phyloP scores from a whole-genome alignment of 1,140 invertebrate species.

The Trachelipus rathkii region DNA sequence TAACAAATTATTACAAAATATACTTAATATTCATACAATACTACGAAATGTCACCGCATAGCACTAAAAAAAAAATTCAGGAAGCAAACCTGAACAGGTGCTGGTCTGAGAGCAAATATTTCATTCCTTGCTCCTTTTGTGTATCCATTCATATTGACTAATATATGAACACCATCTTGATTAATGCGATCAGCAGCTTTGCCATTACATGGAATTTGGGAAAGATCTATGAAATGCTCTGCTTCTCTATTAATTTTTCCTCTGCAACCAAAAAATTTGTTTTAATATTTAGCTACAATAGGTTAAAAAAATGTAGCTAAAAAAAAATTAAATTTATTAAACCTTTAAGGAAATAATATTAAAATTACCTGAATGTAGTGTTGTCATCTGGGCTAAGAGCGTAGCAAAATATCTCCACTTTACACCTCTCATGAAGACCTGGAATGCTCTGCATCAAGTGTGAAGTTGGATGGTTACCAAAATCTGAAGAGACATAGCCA shows the following conservation, averaged over 20 bases:
- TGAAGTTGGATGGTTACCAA: constrained; percentile 98
- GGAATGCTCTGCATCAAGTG: constrained; percentile 99
- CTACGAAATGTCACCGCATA: too few relatives aligned
- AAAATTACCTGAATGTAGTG: constrained; percentile 85
- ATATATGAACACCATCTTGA: constrained; percentile 89
- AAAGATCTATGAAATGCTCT: constrained; percentile 95
- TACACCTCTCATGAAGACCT: constrained; percentile 79
- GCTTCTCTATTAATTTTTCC: constrained; percentile 86
- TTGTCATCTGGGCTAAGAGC: constrained; percentile 94
- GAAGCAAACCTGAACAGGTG: constrained; percentile 81
- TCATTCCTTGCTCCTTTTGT: constrained; percentile 93
- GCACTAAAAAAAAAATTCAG: too few relatives aligned
- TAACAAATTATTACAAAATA: too few relatives aligned
- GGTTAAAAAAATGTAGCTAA: background rate
- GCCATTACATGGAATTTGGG: constrained; percentile 83
- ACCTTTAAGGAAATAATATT: too few relatives aligned
- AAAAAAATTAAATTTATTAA: too few relatives aligned
- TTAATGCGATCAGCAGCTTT: constrained; percentile 94
- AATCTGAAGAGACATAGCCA: constrained; percentile 98
- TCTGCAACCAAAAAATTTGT: constrained; percentile 25
- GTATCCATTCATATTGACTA: constrained; percentile 99
- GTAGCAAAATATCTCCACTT: constrained; percentile 96
- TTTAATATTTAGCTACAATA: background rate
- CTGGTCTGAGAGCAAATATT: constrained; percentile 93
- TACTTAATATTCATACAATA: too few relatives aligned